phyloP scores from a whole-genome alignment of 1,140 invertebrate genomes.

The Brachionus rotundiformis region DNA sequence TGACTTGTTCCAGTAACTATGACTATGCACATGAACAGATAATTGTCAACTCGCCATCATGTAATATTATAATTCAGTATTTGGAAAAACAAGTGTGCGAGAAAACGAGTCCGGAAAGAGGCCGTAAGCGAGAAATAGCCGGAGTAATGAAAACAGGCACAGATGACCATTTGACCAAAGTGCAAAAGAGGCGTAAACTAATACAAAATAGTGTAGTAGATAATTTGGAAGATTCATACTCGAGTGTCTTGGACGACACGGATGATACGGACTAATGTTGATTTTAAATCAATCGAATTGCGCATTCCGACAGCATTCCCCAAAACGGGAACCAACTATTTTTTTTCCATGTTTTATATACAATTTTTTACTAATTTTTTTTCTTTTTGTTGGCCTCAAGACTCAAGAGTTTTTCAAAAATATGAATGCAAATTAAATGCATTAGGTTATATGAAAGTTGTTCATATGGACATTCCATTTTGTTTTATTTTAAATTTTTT shows the following conservation, averaged over 20 bases:
- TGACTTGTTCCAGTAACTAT: not conserved
- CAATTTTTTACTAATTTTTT: not conserved
- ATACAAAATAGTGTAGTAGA: constrained; percentile 48
- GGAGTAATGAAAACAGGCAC: not conserved
- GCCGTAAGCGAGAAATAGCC: not conserved
- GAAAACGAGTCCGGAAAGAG: not conserved
- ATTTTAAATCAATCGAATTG: constrained; percentile 36
- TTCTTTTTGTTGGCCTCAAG: too few species aligned
- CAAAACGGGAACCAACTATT: not conserved
- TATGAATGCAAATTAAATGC: not conserved
- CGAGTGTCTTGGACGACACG: not conserved
- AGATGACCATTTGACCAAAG: not conserved
- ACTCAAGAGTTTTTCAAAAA: not conserved
- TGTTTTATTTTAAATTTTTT: not conserved
- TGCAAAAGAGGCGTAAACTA: constrained; percentile 23
- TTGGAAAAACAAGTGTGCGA: constrained; percentile 37
- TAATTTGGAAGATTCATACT: constrained; percentile 10
- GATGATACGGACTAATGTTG: not conserved
- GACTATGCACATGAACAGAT: constrained; percentile 7
- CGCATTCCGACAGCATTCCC: not conserved
- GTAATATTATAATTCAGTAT: constrained; percentile 48
- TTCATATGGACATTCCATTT: constrained; percentile 9
- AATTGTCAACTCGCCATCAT: constrained; percentile 33
- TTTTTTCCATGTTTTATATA: not conserved
- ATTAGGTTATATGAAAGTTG: not conserved